Evolutionary conservation across 1,140 invertebrate species (phyloP).

Genomic region (Philotrypesis tridentata): DNA sequence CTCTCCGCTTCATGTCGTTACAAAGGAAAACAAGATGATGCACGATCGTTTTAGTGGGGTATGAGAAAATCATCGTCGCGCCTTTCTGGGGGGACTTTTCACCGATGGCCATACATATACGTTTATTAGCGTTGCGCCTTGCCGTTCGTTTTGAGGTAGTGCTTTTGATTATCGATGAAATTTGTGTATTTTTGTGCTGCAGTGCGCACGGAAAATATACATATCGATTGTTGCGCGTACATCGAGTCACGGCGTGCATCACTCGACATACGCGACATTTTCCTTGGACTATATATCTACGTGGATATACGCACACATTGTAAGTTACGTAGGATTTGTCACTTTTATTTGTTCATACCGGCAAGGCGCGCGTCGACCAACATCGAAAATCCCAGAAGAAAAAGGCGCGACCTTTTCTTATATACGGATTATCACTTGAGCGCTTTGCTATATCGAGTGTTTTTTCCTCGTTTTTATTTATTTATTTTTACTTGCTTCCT

Average conservation of each 20-base stretch:
- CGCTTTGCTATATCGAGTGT: conserved; percentile 68
- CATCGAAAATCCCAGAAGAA: conserved; percentile 57
- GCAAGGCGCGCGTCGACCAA: conserved; percentile 29
- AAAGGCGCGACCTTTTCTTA: conserved; percentile 55
- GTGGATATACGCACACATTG: not conserved
- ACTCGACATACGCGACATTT: too few relatives aligned
- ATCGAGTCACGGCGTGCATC: too few relatives aligned
- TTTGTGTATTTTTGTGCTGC: not conserved
- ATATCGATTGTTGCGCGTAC: too few relatives aligned
- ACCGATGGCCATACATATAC: conserved; percentile 28
- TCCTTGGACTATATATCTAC: not conserved
- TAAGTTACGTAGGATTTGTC: conserved; percentile 10
- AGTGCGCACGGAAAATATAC: not conserved
- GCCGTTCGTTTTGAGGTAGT: conserved; percentile 51
- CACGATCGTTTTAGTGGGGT: conserved; percentile 34
- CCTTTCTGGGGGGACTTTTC: conserved; percentile 50
- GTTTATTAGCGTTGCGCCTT: not conserved
- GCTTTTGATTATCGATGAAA: conserved; percentile 55
- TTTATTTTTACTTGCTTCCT: conserved; percentile 24
- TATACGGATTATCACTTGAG: conserved; percentile 68
- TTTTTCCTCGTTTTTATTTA: conserved; percentile 53
- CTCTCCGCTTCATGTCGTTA: not conserved
- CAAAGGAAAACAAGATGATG: conserved; percentile 1
- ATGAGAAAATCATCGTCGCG: conserved; percentile 45
- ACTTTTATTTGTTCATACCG: conserved; percentile 3